A percentile compares a stretch with the other conserved stretches of the same genome.
Evolutionary conservation across 2,888 invertebrate species (phyloP).

Genomic region (Atrina japonica): DNA sequence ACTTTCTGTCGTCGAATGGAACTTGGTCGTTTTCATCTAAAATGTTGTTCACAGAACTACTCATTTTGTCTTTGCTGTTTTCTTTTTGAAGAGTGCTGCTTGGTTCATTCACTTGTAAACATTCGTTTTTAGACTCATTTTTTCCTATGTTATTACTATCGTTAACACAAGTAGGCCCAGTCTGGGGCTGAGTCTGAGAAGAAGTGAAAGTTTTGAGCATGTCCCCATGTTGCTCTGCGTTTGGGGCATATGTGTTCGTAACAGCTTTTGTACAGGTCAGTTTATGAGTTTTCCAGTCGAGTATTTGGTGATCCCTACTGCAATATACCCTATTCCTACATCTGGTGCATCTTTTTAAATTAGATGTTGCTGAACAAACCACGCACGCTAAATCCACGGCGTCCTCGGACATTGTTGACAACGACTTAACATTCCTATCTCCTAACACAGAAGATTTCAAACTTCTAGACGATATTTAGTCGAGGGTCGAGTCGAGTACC

Average conservation of each 20-base stretch:
- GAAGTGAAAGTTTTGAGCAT: too few species aligned
- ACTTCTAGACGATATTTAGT: too few species aligned
- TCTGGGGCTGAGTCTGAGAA: too few species aligned
- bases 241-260: not conserved
- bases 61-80: constrained; percentile 4
- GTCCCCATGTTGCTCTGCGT: too few species aligned
- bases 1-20: constrained; percentile 49
- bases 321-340: constrained; percentile 53
- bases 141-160: too few species aligned
- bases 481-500: too few species aligned
- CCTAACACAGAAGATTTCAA: not conserved
- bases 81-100: too few species aligned
- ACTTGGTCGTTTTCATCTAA: constrained; percentile 20
- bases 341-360: constrained; percentile 51
- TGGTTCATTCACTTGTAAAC: not conserved
- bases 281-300: constrained; percentile 55
- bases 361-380: constrained; percentile 42
- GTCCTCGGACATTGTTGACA: constrained; percentile 23
- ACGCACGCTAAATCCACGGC: constrained; percentile 28
- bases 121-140: too few species aligned
- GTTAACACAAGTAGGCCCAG: too few species aligned
- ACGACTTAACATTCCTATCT: not conserved
- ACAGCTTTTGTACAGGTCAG: constrained; percentile 20
- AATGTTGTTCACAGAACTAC: not conserved
- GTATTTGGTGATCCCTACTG: constrained; percentile 54